Percentiles rank a stretch among this genome's conserved stretches.
Conservation (phyloP, 2,888 invertebrate genomes). For the Euproctis similis region DNA sequence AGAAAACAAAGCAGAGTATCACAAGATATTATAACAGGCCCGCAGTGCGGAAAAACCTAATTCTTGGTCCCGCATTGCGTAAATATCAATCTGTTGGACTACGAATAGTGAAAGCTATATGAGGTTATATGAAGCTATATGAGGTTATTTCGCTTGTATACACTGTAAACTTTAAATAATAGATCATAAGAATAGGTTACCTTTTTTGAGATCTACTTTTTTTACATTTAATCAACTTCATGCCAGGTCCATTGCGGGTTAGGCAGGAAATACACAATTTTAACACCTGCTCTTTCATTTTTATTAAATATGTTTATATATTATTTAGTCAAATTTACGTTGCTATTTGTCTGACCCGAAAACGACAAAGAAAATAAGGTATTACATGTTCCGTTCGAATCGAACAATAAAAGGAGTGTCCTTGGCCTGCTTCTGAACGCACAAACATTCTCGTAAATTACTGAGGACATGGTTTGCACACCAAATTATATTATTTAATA, state of each 20-base stretch:
- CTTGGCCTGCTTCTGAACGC: conserved; percentile 26
- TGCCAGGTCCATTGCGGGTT: no score
- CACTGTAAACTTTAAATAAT: no score
- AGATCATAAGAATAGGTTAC: no score
- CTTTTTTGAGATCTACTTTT: no score
- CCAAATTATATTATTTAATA: conserved; percentile 17
- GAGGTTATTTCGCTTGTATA: no score
- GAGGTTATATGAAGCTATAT: no score
- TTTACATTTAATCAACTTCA: no score
- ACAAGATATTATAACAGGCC: conserved; percentile 9
- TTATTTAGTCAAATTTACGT: no score
- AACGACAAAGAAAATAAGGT: conserved; percentile 23
- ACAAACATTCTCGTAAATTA: conserved; percentile 21
- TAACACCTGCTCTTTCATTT: no score
- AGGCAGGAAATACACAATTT: no score
- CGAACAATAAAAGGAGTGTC: conserved; percentile 13
- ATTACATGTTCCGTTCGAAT: conserved; percentile 16
- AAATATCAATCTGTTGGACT: background rate
- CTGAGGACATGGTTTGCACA: conserved; percentile 7
- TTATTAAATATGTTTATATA: no score
- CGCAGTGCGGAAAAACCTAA: conserved; percentile 20
- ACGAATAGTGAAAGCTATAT: conserved; percentile 15
- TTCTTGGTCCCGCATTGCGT: conserved; percentile 18
- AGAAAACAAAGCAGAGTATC: conserved; percentile 7
- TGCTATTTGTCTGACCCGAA: no score